phyloP scores from a whole-genome alignment of 2,113 vertebrate species.

The Balaeniceps rex region DNA sequence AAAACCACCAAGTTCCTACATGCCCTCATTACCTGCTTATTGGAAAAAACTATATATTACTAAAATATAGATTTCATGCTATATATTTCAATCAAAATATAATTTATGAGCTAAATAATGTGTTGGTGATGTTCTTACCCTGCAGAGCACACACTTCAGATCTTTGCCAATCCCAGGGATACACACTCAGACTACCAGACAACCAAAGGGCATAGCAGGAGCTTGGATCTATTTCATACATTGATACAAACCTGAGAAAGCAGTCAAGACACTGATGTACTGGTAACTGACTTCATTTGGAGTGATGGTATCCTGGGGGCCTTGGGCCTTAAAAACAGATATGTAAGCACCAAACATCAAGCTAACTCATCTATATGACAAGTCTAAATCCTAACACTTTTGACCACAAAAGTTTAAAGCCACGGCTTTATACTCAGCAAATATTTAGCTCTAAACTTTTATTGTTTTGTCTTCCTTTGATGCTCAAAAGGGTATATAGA shows the following conservation, averaged over 20 bases:
- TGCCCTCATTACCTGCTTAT: not conserved
- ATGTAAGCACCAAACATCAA: not conserved
- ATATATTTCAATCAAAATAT: not conserved
- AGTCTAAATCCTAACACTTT: not conserved
- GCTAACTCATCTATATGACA: not conserved
- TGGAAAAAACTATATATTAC: not conserved
- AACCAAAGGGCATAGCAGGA: not conserved
- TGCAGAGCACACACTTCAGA: not conserved
- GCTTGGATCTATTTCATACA: not conserved
- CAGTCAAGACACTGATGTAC: not conserved
- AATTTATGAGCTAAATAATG: not conserved
- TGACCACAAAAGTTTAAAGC: not conserved
- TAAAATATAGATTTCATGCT: not conserved
- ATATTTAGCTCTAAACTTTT: not conserved
- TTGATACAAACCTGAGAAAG: not conserved
- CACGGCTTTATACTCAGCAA: not conserved
- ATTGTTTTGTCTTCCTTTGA: not conserved
- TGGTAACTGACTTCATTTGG: not conserved
- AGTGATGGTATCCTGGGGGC: not conserved
- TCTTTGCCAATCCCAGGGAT: not conserved
- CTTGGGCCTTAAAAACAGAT: not conserved
- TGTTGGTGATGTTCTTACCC: not conserved
- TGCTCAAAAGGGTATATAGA: not conserved
- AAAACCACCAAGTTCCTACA: not conserved
- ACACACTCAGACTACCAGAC: not conserved